Percentiles rank a stretch among this genome's conserved stretches.
Evolutionary conservation across 2,113 vertebrate species (phyloP).

Genomic region (Macroglossus sobrinus): DNA sequence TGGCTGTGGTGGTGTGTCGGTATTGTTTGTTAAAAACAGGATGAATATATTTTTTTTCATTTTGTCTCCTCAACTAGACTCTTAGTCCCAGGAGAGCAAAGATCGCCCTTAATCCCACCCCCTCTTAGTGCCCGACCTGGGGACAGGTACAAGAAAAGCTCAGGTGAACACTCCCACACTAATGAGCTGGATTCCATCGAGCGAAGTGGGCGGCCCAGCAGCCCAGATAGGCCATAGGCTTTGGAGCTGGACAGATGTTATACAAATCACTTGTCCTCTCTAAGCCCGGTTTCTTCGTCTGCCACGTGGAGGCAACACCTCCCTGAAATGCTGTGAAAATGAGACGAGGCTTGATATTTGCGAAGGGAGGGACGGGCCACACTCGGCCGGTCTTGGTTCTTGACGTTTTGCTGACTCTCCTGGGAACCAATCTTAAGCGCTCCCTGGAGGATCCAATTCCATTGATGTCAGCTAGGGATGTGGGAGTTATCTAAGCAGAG

Average conservation of each 20-base stretch:
- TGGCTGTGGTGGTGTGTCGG: background rate
- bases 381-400: rapidly evolving
- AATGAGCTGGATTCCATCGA: background rate
- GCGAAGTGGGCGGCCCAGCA: background rate
- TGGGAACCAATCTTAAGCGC: background rate
- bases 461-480: background rate
- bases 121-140: rapidly evolving
- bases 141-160: background rate
- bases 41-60: background rate
- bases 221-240: background rate
- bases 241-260: background rate
- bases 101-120: background rate
- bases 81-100: background rate
- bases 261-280: background rate
- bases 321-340: background rate
- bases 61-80: background rate
- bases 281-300: background rate
- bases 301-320: background rate
- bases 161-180: too few species aligned
- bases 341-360: rapidly evolving
- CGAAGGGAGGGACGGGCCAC: background rate
- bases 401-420: background rate
- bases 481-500: background rate
- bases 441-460: background rate
- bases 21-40: background rate